phyloP scores from a whole-genome alignment of 2,888 invertebrate genomes.

The Hydroisotoma schaefferi region DNA sequence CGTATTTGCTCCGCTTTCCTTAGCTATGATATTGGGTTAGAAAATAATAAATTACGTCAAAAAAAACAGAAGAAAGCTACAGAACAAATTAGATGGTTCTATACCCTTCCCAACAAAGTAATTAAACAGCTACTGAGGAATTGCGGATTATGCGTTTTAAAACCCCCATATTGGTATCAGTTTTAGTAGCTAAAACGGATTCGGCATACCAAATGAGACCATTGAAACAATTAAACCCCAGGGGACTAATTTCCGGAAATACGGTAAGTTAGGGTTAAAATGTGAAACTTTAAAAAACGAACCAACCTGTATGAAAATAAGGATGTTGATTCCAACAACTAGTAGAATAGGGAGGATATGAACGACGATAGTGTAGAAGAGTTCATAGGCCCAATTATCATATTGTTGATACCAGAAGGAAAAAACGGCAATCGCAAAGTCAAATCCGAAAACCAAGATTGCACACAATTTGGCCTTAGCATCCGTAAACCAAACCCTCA shows the following conservation, averaged over 20 bases:
- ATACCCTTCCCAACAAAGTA: no score
- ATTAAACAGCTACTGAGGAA: no score
- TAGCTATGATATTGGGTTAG: conserved; percentile 16
- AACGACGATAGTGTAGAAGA: conserved; percentile 25
- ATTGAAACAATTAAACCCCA: no score
- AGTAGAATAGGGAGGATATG: conserved; percentile 28
- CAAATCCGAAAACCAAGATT: conserved; percentile 8
- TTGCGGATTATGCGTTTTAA: no score
- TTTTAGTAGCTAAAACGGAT: no score
- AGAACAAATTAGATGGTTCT: no score
- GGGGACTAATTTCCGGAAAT: no score
- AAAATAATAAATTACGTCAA: no score
- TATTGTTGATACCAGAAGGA: conserved; percentile 13
- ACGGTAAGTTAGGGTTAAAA: neutral
- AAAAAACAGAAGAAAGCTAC: no score
- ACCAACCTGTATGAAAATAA: conserved; percentile 29
- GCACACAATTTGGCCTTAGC: conserved; percentile 7
- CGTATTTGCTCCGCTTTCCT: conserved; percentile 3
- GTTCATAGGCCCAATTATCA: neutral
- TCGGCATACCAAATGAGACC: no score
- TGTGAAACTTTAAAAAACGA: neutral
- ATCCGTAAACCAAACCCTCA: conserved; percentile 1
- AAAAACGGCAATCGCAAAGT: conserved; percentile 4
- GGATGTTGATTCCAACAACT: conserved; percentile 22
- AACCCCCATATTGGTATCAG: no score